These are phyloP conservation scores for Alloplasta piceator DNA, from an alignment of 2,888 invertebrate genomes.

Conservation along the genomic window DNA sequence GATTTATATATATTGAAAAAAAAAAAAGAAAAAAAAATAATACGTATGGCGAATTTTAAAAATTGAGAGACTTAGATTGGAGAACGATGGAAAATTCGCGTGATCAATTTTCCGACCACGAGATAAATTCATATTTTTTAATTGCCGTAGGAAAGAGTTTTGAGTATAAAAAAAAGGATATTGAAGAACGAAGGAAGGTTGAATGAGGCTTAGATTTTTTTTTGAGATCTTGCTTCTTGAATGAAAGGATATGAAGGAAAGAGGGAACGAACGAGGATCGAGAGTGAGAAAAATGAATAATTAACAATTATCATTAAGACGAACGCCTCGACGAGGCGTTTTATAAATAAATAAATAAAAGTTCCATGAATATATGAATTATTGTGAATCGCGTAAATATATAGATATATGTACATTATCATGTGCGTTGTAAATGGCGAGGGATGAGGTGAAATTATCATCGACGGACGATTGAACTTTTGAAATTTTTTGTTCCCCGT, in stretches of 20 bases:
- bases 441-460: slow-evolving; percentile 22
- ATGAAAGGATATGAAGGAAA: slow-evolving; percentile 42
- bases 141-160: slow-evolving; percentile 62
- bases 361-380: slow-evolving; percentile 42
- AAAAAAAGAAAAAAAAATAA: slow-evolving; percentile 30
- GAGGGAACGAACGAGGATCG: slow-evolving; percentile 33
- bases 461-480: slow-evolving; percentile 66
- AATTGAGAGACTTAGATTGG: slow-evolving; percentile 1
- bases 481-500: slow-evolving; percentile 62
- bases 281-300: slow-evolving; percentile 33
- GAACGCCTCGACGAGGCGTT: slow-evolving; percentile 43
- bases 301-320: slow-evolving; percentile 44
- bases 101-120: slow-evolving; percentile 53
- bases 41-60: background rate
- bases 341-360: slow-evolving; percentile 38
- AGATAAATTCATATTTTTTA: slow-evolving; percentile 64
- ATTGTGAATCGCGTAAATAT: slow-evolving; percentile 50
- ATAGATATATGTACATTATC: slow-evolving; percentile 50
- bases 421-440: slow-evolving; percentile 36
- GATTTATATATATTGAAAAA: slow-evolving; percentile 22
- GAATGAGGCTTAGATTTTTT: slow-evolving; percentile 36
- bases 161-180: background rate
- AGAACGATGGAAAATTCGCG: slow-evolving; percentile 16
- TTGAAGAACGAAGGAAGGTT: background rate
- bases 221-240: slow-evolving; percentile 43